Percentiles rank a stretch among this genome's conserved stretches.
These are phyloP conservation scores for Dendrocopos noguchii DNA, from an alignment of 2,113 vertebrate genomes.

Conservation along the genomic window DNA sequence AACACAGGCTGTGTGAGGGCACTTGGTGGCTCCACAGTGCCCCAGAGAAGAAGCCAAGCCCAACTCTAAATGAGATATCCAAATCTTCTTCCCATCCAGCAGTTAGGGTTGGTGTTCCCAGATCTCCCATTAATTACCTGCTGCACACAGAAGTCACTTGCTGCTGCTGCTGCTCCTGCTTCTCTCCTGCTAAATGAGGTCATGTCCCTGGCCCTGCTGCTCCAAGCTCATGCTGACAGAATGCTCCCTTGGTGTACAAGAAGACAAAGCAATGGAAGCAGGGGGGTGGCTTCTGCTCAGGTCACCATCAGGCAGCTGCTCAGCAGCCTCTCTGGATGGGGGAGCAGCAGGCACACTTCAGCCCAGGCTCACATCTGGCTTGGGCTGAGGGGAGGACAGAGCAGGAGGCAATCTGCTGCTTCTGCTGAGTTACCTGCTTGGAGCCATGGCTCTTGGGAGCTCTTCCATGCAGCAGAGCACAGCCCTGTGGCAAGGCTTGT, in stretches of 20 bases:
- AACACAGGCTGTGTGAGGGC: neutral
- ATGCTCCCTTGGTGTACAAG: neutral
- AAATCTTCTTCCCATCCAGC: neutral
- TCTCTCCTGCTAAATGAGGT: neutral
- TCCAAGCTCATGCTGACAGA: neutral
- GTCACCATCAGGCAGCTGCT: neutral
- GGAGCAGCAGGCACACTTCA: neutral
- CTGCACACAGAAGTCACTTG: neutral
- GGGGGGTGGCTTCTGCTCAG: neutral
- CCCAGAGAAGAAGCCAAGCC: neutral
- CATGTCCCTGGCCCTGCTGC: neutral
- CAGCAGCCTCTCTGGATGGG: neutral
- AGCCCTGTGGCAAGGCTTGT: neutral
- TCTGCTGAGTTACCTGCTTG: neutral
- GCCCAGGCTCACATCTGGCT: neutral
- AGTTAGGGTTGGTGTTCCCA: neutral
- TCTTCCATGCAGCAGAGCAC: neutral
- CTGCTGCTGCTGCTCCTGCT: neutral
- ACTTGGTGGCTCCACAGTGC: neutral
- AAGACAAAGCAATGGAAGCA: neutral
- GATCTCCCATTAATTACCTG: neutral
- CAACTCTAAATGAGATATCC: neutral
- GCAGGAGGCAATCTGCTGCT: neutral
- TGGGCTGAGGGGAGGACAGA: neutral
- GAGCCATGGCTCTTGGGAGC: neutral